Evolutionary conservation across 1,140 invertebrate genomes (phyloP).

Genomic region (Pseudomyrmex cubaensis): DNA sequence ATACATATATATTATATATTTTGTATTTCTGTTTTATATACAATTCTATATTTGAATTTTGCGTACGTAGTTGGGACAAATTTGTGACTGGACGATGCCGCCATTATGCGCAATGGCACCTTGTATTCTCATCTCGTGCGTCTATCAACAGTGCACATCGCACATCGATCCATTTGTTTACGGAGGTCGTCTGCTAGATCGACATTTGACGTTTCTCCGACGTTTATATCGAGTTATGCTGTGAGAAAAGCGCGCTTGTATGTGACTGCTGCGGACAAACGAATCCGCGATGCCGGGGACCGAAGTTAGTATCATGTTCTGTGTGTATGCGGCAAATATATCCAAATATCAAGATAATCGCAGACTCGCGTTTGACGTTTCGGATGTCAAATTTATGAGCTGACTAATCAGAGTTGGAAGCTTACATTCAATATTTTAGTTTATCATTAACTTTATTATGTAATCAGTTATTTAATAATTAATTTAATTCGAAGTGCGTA

Average conservation of each 20-base stretch:
- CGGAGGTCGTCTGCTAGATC: conserved; percentile 74
- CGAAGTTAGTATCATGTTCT: conserved; percentile 68
- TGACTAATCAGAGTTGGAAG: background rate
- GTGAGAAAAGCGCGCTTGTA: conserved; percentile 65
- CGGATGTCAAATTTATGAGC: conserved; percentile 39
- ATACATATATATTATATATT: no score
- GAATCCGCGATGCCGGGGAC: conserved; percentile 70
- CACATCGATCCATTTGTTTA: conserved; percentile 78
- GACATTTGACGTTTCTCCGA: conserved; percentile 21
- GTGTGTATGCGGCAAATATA: background rate
- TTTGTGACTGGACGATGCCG: no score
- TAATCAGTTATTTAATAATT: conserved; percentile 26
- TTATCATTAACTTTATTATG: conserved; percentile 5
- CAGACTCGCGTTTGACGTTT: conserved; percentile 44
- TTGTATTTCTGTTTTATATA: no score
- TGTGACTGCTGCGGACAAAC: conserved; percentile 54
- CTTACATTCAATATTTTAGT: background rate
- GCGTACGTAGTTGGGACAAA: background rate
- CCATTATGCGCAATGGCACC: no score
- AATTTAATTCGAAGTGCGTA: no score
- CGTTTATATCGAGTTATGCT: conserved; percentile 69
- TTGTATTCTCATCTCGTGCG: no score
- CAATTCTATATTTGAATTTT: no score
- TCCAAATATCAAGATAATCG: background rate
- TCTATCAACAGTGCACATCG: background rate